Percentiles rank a stretch among this genome's conserved stretches.
These are phyloP conservation scores for Gryon sp. DNA, from an alignment of 1,140 invertebrate species.

Conservation along the genomic window DNA sequence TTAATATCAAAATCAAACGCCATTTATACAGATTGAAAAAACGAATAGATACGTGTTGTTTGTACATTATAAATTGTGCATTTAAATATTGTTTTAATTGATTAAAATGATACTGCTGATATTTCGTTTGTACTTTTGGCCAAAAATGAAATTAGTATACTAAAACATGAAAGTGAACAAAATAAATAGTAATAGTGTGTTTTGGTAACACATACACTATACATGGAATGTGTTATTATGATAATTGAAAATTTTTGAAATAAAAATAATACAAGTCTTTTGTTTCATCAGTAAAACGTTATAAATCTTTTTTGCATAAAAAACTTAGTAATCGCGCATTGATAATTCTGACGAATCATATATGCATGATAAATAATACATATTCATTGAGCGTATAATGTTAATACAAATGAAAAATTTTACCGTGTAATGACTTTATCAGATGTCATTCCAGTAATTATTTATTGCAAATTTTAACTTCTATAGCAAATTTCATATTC, in stretches of 20 bases:
- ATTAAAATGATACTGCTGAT: background rate
- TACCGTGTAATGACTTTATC: no score
- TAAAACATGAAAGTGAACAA: no score
- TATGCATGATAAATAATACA: constrained; percentile 9
- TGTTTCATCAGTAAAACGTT: constrained; percentile 14
- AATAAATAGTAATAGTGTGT: no score
- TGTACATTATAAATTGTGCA: background rate
- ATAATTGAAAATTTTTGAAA: no score
- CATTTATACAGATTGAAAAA: background rate
- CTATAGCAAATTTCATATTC: no score
- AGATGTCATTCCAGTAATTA: no score
- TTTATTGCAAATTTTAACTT: constrained; percentile 18
- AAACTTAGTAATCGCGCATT: constrained; percentile 7
- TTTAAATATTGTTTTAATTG: constrained; percentile 3
- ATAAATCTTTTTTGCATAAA: constrained; percentile 27
- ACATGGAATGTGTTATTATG: constrained; percentile 15
- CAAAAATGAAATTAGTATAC: no score
- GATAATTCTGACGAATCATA: constrained; percentile 13
- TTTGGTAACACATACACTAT: no score
- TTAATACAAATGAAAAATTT: constrained; percentile 13
- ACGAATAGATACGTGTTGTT: background rate
- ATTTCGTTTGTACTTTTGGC: background rate
- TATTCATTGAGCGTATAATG: no score
- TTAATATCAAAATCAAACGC: background rate
- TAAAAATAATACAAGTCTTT: no score